Base-by-base conservation (phyloP, 2,797 vertebrate genomes). In the Sebastes hubbsi region DNA sequence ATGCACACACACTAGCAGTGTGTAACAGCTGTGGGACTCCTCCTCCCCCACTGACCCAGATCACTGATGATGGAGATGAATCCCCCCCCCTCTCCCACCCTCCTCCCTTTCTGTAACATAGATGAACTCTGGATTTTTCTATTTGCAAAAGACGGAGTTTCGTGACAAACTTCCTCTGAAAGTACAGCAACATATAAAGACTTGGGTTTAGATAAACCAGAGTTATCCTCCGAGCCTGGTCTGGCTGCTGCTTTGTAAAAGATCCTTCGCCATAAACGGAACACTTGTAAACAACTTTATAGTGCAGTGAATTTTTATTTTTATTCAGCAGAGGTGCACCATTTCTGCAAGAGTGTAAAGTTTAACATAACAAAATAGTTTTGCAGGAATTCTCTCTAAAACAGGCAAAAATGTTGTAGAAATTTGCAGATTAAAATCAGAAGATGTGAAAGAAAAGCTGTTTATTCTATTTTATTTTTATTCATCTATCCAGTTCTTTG, bases 31-130 rank as follows among this genome's bases (percentile, higher is more conserved):
- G 88, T 78, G 68, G 72, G 73, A 74, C 54, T 84, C 72, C 68
- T 85, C 92, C 82, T 91, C 86, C 88, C 86, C 86, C 74, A 80
- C 72, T 95, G 94, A 94, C 93, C 94, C 92, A 94, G 91, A 92
- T 94, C 89, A 82, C 76, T 62, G 63, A 76, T 25, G 65, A 68
- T 80, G 58, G 36, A 73, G 86, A 86, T 92, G 72, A 91, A 1
- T 22, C 2, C 27, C 2, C 42, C 54, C 54, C 34, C 20, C 13
- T 8, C 16, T 7, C 6, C 16, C 3, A 4, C 20, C 34, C 34
- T 9, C 32, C 13, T 16, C 7, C 13, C 36, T 16, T 14, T 6
- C 14, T 14, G 0, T 18, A 64, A 38, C 36, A 34, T 32, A 36
- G 29, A 60, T 20, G 18, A 71, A 84, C n/a, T 83, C 42, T 63